Base-by-base conservation (phyloP, 2,797 vertebrate genomes). In the Onychomys leucogaster region DNA sequence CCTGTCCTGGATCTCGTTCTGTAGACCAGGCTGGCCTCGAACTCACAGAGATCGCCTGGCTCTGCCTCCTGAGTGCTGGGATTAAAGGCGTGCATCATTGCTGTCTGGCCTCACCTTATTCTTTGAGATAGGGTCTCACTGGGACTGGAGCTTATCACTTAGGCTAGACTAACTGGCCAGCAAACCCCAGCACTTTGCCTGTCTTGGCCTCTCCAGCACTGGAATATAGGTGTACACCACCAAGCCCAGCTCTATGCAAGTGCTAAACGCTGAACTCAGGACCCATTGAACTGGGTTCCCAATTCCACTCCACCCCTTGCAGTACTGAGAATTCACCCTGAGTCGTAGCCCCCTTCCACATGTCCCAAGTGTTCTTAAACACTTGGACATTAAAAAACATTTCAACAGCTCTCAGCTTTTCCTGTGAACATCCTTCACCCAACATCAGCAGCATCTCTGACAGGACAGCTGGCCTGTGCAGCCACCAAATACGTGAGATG, bases 401-500 rank as follows among this genome's bases (percentile, higher is more conserved):
- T 23, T 23, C 14, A 27, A 7, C 32, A 46, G 80, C 67, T 82
- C 71, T 63, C n/a, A 95, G 67, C 65, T 25, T 61, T 86, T 49
- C 94, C 93, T 65, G 67, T 41, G 87, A 96, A 71, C 63, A 19
- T 63, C 63, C 32, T 34, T 67, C 27, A 32, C 94, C 76, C 3
- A 14, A 81, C 41, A 49, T 52, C 78, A n/a, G 52, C 52, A 41
- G 16, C 43, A 32, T 71, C 85, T 57, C n/a, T 63, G 67, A 87
- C 76, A 83, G 59, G 59, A 91, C 29, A 12, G 8, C 32, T 89
- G 88, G 81, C 63, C 94, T 84, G n/a, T 61, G 29, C 7, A 27
- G 52, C 67, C 61, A 71, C 59, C 59, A 25, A 84, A 67, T 78
- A n/a, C 7, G 34, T 12, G 57, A 86, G 43, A 34, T n/a, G 63